Percentiles rank a stretch among this genome's conserved stretches.
Evolutionary conservation across 30 jellyfish, hydroid and myxozoan species (phyloP).

Genomic region (Sanderia malayensis): DNA sequence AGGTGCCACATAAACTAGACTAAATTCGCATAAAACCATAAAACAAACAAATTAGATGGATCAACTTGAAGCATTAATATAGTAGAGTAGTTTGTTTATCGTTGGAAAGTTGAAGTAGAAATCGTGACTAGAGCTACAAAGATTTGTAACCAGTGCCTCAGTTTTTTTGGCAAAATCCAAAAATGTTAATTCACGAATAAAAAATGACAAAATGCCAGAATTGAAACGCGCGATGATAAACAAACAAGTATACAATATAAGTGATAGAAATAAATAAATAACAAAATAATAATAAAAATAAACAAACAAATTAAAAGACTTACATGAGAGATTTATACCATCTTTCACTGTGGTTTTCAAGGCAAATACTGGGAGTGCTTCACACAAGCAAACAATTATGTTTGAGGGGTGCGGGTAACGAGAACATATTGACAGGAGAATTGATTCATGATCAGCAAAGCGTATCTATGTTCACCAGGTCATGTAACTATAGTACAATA

Average conservation of each 20-base stretch:
- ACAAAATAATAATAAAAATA: too few relatives aligned
- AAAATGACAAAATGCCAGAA: neutral
- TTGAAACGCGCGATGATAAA: neutral
- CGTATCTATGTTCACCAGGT: constrained; percentile 45
- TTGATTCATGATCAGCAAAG: constrained; percentile 42
- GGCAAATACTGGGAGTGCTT: neutral
- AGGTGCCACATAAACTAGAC: too few relatives aligned
- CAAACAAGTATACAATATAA: neutral
- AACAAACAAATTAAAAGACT: neutral
- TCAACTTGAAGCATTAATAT: too few relatives aligned
- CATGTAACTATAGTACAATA: neutral
- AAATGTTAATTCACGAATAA: neutral
- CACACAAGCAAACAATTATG: constrained; percentile 39
- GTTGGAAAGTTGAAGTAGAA: too few relatives aligned
- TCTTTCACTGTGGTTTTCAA: neutral
- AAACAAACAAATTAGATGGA: too few relatives aligned
- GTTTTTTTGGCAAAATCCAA: neutral
- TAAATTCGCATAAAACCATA: too few relatives aligned
- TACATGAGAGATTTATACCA: neutral
- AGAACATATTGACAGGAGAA: constrained; percentile 20
- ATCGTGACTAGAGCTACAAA: too few relatives aligned
- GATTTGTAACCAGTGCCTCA: neutral
- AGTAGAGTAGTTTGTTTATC: too few relatives aligned
- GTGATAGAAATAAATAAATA: neutral
- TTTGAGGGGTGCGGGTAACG: constrained; percentile 21